These are phyloP conservation scores for Oryzias woworae DNA, from an alignment of 2,113 vertebrate species.

Conservation along the genomic window DNA sequence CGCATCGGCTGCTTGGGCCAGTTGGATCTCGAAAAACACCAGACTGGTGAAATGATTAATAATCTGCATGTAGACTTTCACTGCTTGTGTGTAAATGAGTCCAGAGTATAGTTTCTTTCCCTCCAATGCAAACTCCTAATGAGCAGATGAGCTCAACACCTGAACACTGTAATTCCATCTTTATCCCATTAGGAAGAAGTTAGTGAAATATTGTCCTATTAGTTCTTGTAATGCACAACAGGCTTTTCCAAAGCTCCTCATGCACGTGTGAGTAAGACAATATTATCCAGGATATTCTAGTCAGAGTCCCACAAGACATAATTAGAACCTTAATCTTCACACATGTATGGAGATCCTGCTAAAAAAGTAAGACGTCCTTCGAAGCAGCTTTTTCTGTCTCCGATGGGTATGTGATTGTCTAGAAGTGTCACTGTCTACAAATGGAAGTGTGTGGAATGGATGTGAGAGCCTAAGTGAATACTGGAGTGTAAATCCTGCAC, in stretches of 20 bases:
- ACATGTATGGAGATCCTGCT: conserved; percentile 8
- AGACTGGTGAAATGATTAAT: conserved; percentile 67
- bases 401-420: no score
- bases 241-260: not conserved
- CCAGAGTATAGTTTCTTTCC: conserved; percentile 22
- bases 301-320: not conserved
- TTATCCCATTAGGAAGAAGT: conserved; percentile 58
- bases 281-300: not conserved
- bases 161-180: conserved; percentile 66
- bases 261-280: not conserved
- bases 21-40: conserved; percentile 65
- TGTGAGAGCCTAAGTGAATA: conserved; percentile 25
- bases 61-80: conserved; percentile 45
- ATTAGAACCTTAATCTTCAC: conserved; percentile 14
- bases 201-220: conserved; percentile 55
- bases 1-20: conserved; percentile 58
- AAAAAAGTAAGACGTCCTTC: no score
- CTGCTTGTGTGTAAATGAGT: conserved; percentile 39
- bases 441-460: conserved; percentile 16
- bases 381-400: no score
- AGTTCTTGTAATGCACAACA: conserved; percentile 42
- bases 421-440: conserved; percentile 1
- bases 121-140: conserved; percentile 52
- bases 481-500: conserved; percentile 39
- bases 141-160: conserved; percentile 66